These are phyloP conservation scores for Beris morrisii DNA, from an alignment of 2,888 invertebrate species.

Conservation along the genomic window DNA sequence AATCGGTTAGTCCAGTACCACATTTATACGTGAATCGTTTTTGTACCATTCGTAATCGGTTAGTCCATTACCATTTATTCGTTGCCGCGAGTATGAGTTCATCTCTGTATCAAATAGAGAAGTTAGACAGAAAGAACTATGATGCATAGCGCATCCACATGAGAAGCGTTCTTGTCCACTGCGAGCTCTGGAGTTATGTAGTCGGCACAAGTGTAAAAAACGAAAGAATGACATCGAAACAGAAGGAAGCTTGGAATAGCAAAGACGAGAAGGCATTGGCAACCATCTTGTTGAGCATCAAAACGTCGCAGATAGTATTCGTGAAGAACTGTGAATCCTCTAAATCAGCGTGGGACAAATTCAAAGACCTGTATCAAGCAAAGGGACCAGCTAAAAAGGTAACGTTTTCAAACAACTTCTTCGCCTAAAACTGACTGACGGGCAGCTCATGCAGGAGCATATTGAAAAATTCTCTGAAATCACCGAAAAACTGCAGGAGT, in stretches of 20 bases:
- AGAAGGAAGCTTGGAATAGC: not conserved
- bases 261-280: conserved; percentile 18
- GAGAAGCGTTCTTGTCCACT: conserved; percentile 26
- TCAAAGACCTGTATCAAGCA: conserved; percentile 36
- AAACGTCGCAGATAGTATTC: conserved; percentile 38
- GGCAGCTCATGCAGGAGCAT: conserved; percentile 32
- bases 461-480: conserved; percentile 36
- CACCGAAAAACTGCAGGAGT: conserved; percentile 34
- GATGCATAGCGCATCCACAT: conserved; percentile 25
- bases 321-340: conserved; percentile 39
- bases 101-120: conserved; percentile 7
- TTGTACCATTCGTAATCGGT: too few species aligned
- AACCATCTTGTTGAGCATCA: conserved; percentile 15
- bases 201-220: not conserved
- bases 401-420: conserved; percentile 36
- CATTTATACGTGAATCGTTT: not conserved
- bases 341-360: conserved; percentile 33
- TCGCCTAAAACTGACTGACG: conserved; percentile 29
- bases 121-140: conserved; percentile 24
- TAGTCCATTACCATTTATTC: conserved; percentile 13
- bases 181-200: conserved; percentile 25
- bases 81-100: conserved; percentile 11
- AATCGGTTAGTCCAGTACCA: conserved; percentile 1
- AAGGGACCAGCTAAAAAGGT: conserved; percentile 38
- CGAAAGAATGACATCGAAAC: not conserved